Percentiles rank a stretch among this genome's conserved stretches.
phyloP scores from a whole-genome alignment of 1,140 invertebrate species.

The Globodera rostochiensis region DNA sequence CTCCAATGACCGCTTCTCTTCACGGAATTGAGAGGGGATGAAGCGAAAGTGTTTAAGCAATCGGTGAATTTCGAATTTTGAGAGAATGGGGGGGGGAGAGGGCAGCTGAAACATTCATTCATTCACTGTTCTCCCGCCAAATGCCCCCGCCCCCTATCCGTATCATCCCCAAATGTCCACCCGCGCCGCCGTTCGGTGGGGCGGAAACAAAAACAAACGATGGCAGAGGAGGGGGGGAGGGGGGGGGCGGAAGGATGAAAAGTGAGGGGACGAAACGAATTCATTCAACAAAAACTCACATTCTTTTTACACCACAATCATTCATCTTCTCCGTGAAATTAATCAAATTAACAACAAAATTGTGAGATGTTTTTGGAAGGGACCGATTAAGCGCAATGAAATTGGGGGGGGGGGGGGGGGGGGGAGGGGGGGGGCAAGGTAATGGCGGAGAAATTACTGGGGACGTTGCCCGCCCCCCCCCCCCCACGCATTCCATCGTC shows the following conservation, averaged over 20 bases:
- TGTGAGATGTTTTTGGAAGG: too few species aligned
- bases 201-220: slow-evolving; percentile 12
- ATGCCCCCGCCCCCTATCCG: neutral
- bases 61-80: too few species aligned
- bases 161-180: neutral
- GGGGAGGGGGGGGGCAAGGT: neutral
- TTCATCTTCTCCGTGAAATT: neutral
- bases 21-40: neutral
- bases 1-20: too few species aligned
- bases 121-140: neutral
- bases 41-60: neutral
- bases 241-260: neutral
- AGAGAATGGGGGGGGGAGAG: neutral
- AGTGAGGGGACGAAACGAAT: neutral
- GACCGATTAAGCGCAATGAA: neutral
- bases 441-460: neutral
- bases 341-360: neutral
- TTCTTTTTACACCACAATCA: neutral
- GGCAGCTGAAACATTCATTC: neutral
- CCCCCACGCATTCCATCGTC: neutral
- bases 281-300: too few species aligned
- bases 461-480: too few species aligned
- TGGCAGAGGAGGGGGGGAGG: neutral
- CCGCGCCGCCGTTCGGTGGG: slow-evolving; percentile 6
- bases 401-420: neutral